phyloP scores from a whole-genome alignment of 2,113 vertebrate species.

The Anguilla rostrata region DNA sequence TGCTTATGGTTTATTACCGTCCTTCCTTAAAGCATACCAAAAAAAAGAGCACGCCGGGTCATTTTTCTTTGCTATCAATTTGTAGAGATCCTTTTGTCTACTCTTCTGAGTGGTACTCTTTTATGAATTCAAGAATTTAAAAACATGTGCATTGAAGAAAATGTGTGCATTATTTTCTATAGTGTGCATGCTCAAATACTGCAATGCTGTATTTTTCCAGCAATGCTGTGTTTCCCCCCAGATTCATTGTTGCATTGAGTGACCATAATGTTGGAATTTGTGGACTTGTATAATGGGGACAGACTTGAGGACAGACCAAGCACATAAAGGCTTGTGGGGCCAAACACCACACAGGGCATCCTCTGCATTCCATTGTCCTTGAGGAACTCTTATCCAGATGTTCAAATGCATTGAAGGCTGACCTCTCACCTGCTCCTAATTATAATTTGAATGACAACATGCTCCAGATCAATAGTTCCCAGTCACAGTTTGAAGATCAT shows the following conservation, averaged over 20 bases:
- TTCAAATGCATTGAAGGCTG: slow-evolving; percentile 84
- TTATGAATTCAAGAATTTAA: neutral
- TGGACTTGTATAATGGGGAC: slow-evolving; percentile 63
- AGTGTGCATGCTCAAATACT: neutral
- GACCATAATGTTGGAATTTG: slow-evolving; percentile 63
- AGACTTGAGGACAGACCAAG: slow-evolving; percentile 44
- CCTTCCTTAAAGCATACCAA: neutral
- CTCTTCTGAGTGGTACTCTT: neutral
- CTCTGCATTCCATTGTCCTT: slow-evolving; percentile 71
- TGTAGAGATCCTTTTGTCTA: neutral
- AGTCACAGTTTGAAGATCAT: slow-evolving; percentile 86
- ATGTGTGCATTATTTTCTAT: neutral
- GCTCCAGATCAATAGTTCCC: slow-evolving; percentile 91
- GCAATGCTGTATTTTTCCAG: neutral
- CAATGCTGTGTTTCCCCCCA: slow-evolving; percentile 14
- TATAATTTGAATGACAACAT: slow-evolving; percentile 97
- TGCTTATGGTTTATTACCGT: neutral
- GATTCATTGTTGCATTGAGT: slow-evolving; percentile 51
- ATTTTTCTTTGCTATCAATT: neutral
- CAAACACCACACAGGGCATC: slow-evolving; percentile 51
- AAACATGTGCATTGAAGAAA: neutral
- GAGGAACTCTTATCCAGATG: slow-evolving; percentile 79
- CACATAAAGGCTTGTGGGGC: slow-evolving; percentile 48
- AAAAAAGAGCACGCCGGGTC: neutral
- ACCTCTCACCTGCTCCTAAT: slow-evolving; percentile 88